Base-by-base conservation (phyloP, 2,888 invertebrate genomes). In the Plebejus anna region DNA sequence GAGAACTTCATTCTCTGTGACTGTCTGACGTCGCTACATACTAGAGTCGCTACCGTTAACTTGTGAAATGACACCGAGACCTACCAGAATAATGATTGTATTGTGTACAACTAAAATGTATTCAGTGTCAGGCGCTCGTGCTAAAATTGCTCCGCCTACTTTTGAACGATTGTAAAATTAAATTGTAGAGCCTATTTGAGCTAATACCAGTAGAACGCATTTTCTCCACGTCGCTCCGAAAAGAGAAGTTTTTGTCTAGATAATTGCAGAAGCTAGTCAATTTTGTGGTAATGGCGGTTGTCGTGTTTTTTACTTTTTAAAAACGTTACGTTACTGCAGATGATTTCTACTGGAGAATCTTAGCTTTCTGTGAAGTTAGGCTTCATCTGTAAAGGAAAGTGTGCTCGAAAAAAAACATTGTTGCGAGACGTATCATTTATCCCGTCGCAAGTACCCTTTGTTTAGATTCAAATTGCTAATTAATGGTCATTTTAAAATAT, bases 261-360 rank as follows among this genome's bases (percentile, higher is more conserved):
- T 72, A 72, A 72, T 72, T 42, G 47, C 72, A 42, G 42, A 72
- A 71, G 11, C 32, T 72, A 22, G 47, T 47, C 28, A 47, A 72
- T 47, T 71, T 72, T 72, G 47, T 42, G 72, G 72, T 72, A 72
- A 72, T 47, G 72, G 47, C 42, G 7, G 42, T 28, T 22, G 72
- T 4, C 42, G 6, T 38, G 38, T 32, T 32, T 55, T 16, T 55
- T 42, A 1, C 7, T 42, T 72, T 22, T 72, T 72, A 22, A 22
- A 71, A 71, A 47, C 7, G 47, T 72, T 72, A 42, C 72, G 72
- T 66, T 5, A 66, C 32, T 66, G 61, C 28, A 66, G 66, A 66
- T 66, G 4, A 32, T 66, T 66, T 66, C 28, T 66, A 28, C 28
- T 66, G 32, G 0, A 66, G 61, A 28, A 7, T 59, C 22, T 61